Evolutionary conservation across 2,888 invertebrate species (phyloP).

Genomic region (Panopea generosa): DNA sequence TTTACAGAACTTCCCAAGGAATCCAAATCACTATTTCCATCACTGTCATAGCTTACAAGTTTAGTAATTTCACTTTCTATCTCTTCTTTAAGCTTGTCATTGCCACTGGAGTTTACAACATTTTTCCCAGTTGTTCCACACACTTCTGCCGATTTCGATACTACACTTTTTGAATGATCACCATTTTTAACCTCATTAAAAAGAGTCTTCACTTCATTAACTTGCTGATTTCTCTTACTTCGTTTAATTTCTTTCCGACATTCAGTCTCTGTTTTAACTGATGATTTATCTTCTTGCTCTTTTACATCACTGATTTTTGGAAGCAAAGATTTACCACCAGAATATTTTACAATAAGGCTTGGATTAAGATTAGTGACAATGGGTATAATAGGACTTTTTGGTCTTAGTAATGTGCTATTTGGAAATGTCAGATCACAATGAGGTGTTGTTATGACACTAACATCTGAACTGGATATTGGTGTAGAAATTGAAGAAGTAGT

Average conservation of each 20-base stretch:
- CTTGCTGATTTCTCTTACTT: neutral
- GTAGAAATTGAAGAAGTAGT: too few relatives aligned
- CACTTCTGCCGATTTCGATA: neutral
- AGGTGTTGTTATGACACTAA: too few relatives aligned
- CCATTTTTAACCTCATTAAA: neutral
- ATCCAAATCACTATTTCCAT: conserved; percentile 14
- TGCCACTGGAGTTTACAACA: neutral
- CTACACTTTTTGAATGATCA: neutral
- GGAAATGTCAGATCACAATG: too few relatives aligned
- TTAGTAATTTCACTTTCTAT: neutral
- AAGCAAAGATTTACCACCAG: too few relatives aligned
- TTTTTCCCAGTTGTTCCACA: neutral
- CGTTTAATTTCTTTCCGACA: neutral
- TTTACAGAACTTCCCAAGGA: conserved; percentile 15
- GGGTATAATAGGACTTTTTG: too few relatives aligned
- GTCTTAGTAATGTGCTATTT: too few relatives aligned
- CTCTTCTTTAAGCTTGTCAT: neutral
- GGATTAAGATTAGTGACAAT: too few relatives aligned
- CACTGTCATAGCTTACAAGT: conserved; percentile 4
- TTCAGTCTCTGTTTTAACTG: neutral
- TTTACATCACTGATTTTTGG: too few relatives aligned
- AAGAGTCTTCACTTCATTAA: neutral
- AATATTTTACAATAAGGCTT: too few relatives aligned
- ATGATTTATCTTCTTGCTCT: neutral
- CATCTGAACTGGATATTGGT: too few relatives aligned